Conservation (phyloP, 2,113 vertebrate species). For the Pachyramphus minor region DNA sequence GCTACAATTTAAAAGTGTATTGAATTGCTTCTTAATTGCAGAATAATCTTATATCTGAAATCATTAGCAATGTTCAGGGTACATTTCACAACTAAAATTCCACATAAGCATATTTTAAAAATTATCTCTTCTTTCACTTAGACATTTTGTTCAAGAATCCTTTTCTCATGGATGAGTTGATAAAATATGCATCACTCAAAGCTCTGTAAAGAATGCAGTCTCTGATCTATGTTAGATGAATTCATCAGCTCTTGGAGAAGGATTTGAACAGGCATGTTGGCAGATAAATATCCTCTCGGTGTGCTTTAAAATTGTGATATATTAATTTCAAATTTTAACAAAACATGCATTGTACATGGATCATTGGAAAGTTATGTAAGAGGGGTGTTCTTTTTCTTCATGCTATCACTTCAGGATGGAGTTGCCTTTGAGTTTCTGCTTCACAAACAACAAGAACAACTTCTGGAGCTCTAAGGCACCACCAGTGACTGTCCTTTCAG, state of each 20-base stretch:
- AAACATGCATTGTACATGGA: not conserved
- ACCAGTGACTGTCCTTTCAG: not conserved
- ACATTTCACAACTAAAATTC: not conserved
- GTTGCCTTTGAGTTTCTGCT: not conserved
- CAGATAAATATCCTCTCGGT: not conserved
- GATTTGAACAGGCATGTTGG: not conserved
- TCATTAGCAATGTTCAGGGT: not conserved
- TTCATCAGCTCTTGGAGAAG: constrained; percentile 34
- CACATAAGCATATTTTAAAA: not conserved
- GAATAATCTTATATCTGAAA: not conserved
- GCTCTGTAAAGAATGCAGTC: not conserved
- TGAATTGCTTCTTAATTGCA: not conserved
- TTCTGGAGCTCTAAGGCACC: not conserved
- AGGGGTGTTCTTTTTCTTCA: not conserved
- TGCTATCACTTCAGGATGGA: not conserved
- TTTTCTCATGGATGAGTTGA: not conserved
- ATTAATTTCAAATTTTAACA: not conserved
- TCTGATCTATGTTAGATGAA: constrained; percentile 37
- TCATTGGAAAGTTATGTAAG: not conserved
- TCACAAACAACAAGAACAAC: not conserved
- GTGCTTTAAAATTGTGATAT: not conserved
- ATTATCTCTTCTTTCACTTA: not conserved
- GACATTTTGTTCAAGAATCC: not conserved
- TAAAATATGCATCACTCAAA: constrained; percentile 5
- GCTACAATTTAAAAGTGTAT: not conserved